Conservation (phyloP, 2,888 invertebrate genomes). For the Lasioglossum pauxillum region DNA sequence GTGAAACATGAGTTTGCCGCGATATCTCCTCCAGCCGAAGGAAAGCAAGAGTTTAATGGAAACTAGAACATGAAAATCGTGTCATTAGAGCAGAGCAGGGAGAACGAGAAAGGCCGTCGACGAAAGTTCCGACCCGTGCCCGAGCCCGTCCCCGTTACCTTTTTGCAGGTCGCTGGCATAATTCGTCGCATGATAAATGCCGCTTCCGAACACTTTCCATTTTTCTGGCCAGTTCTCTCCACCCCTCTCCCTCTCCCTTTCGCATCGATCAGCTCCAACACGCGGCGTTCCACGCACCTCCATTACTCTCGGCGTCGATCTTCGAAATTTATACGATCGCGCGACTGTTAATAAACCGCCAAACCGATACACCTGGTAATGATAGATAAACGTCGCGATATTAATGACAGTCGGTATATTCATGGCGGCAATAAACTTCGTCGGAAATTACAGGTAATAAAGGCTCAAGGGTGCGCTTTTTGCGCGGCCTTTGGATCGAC, state of each 20-base stretch:
- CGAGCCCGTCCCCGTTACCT: background rate
- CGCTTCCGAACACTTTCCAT: slow-evolving; percentile 18
- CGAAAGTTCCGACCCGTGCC: slow-evolving; percentile 25
- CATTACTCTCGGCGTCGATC: slow-evolving; percentile 17
- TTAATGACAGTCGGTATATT: slow-evolving; percentile 55
- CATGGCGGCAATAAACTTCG: slow-evolving; percentile 39
- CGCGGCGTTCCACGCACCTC: background rate
- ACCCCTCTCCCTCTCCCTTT: background rate
- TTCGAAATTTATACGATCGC: slow-evolving; percentile 37
- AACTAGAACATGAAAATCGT: slow-evolving; percentile 53
- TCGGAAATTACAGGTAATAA: slow-evolving; percentile 47
- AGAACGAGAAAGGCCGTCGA: slow-evolving; percentile 11
- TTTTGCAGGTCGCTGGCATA: background rate
- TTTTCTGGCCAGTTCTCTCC: slow-evolving; percentile 9
- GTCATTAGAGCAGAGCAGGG: slow-evolving; percentile 33
- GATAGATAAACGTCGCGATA: slow-evolving; percentile 51
- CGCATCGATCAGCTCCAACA: slow-evolving; percentile 26
- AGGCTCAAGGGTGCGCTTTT: slow-evolving; percentile 36
- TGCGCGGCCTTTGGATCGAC: slow-evolving; percentile 15
- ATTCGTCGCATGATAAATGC: slow-evolving; percentile 43
- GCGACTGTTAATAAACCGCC: slow-evolving; percentile 38
- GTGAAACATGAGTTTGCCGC: slow-evolving; percentile 42
- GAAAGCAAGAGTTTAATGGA: slow-evolving; percentile 53
- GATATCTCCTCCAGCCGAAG: slow-evolving; percentile 21
- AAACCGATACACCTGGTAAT: slow-evolving; percentile 40